A percentile compares a stretch with the other conserved stretches of the same genome.
These are phyloP conservation scores for Calycopis cecrops DNA, from an alignment of 1,140 invertebrate species.

Conservation along the genomic window DNA sequence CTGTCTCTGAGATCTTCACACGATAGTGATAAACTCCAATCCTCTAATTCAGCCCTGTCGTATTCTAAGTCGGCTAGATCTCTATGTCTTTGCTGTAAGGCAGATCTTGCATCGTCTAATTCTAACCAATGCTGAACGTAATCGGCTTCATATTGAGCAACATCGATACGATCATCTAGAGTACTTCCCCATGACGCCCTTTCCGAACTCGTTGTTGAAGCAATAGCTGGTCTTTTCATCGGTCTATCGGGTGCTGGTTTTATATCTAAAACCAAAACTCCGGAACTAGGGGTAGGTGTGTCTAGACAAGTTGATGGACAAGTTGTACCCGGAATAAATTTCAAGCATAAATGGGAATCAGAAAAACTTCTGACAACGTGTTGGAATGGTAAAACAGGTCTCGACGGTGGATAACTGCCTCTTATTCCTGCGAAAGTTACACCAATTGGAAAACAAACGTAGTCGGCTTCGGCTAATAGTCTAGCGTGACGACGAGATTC, in stretches of 20 bases:
- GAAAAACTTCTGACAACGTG: constrained; percentile 84
- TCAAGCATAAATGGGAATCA: constrained; percentile 82
- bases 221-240: constrained; percentile 51
- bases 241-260: constrained; percentile 66
- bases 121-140: constrained; percentile 85
- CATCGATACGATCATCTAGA: constrained; percentile 74
- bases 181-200: constrained; percentile 76
- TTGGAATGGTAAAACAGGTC: constrained; percentile 81
- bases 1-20: constrained; percentile 79
- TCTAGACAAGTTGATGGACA: constrained; percentile 73
- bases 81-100: constrained; percentile 79
- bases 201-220: constrained; percentile 68
- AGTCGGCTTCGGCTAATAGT: constrained; percentile 78
- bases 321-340: constrained; percentile 76
- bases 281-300: constrained; percentile 76
- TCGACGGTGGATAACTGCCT: constrained; percentile 82
- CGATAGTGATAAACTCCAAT: constrained; percentile 85
- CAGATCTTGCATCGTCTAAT: constrained; percentile 81
- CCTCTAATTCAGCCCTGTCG: constrained; percentile 84
- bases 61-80: constrained; percentile 83
- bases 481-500: constrained; percentile 70
- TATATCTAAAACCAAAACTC: constrained; percentile 75
- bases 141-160: constrained; percentile 82
- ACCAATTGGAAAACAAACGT: constrained; percentile 81
- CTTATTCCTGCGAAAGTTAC: constrained; percentile 79